A percentile compares a stretch with the other conserved stretches of the same genome.
Conservation (phyloP, 2,113 vertebrate species). For the Apistogramma diplotaenia region DNA sequence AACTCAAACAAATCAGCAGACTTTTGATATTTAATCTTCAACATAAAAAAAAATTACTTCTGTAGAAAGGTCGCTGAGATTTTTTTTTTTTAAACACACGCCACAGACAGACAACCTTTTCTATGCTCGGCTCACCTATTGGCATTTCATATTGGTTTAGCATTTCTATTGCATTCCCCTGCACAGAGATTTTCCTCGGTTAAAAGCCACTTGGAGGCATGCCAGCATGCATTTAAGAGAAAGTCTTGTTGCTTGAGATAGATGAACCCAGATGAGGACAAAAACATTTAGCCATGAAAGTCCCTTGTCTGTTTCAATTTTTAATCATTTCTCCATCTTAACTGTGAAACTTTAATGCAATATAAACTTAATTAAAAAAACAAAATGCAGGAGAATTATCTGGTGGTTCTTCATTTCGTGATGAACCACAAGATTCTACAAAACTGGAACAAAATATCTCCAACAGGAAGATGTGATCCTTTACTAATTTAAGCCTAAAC, state of each 20-base stretch:
- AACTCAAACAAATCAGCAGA: not conserved
- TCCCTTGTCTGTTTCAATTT: constrained; percentile 5
- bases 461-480: not conserved
- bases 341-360: constrained; percentile 5
- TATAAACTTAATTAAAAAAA: not conserved
- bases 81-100: constrained; percentile 24
- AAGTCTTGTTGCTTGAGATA: constrained; percentile 14
- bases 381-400: not conserved
- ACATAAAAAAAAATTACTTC: not conserved
- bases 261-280: constrained; percentile 38
- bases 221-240: constrained; percentile 45
- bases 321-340: constrained; percentile 17
- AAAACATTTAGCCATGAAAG: constrained; percentile 17
- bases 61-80: not conserved
- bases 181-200: constrained; percentile 19
- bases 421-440: not conserved
- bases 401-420: not conserved
- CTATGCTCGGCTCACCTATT: constrained; percentile 30
- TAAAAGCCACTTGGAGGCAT: constrained; percentile 47
- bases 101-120: constrained; percentile 2
- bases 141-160: constrained; percentile 45
- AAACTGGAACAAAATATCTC: not conserved
- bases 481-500: not conserved
- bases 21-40: constrained; percentile 8
- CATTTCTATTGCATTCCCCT: constrained; percentile 31